Conservation (phyloP, 2,797 vertebrate species). For the Sebastes diaconus region DNA sequence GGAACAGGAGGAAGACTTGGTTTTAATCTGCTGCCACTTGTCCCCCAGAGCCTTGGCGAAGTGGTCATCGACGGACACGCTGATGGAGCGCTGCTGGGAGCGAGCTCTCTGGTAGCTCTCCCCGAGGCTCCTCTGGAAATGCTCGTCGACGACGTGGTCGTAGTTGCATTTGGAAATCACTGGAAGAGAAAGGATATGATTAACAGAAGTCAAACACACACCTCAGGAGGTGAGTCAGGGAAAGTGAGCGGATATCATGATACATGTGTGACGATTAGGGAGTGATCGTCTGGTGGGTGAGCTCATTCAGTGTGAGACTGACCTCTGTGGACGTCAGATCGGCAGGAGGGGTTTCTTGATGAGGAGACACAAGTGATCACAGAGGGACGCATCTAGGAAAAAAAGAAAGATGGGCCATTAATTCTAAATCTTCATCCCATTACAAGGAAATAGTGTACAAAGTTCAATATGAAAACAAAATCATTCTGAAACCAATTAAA, state of each 20-base stretch:
- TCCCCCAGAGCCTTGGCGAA: slow-evolving; percentile 87
- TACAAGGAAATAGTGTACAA: background rate
- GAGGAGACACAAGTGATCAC: slow-evolving; percentile 86
- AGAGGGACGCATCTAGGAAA: slow-evolving; percentile 80
- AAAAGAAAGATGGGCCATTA: background rate
- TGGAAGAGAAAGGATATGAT: slow-evolving; percentile 45
- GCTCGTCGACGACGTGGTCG: slow-evolving; percentile 83
- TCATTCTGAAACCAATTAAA: slow-evolving; percentile 52
- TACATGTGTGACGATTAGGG: slow-evolving; percentile 3
- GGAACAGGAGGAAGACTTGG: slow-evolving; percentile 79
- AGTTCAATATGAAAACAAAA: slow-evolving; percentile 23
- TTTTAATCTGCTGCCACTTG: slow-evolving; percentile 84
- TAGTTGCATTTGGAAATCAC: slow-evolving; percentile 72
- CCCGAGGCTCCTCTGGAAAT: slow-evolving; percentile 85
- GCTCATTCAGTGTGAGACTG: slow-evolving; percentile 32
- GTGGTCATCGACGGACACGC: slow-evolving; percentile 85
- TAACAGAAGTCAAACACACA: slow-evolving; percentile 41
- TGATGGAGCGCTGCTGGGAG: slow-evolving; percentile 80
- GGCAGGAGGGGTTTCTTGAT: slow-evolving; percentile 62
- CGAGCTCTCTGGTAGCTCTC: slow-evolving; percentile 73
- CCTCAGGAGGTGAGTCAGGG: slow-evolving; percentile 55
- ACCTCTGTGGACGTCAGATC: slow-evolving; percentile 73
- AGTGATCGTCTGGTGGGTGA: slow-evolving; percentile 33
- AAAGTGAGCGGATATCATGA: slow-evolving; percentile 15
- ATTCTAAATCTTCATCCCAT: background rate